Base-by-base conservation (phyloP, 2,797 vertebrate genomes). In the Myripristis jacobus region DNA sequence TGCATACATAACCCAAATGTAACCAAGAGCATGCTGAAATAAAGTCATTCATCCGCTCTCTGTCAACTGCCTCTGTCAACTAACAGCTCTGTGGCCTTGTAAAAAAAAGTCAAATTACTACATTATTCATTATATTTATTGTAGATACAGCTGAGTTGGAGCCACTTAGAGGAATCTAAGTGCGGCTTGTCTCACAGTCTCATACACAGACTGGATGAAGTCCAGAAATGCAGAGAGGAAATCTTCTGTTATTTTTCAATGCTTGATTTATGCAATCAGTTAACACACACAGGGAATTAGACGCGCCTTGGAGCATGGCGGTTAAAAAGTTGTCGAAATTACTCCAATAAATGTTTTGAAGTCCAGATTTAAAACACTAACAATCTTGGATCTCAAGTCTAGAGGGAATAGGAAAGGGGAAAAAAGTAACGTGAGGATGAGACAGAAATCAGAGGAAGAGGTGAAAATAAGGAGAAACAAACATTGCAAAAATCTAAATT, bases 81-180 rank as follows among this genome's bases (percentile, higher is more conserved):
- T 70, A 64, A 24, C 3, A 22, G 43, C 53, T 64, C 60, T 71
- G 21, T 52, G 54, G 70, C 76, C 74, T 81, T 6, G 19, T 53
- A 70, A 77, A 48, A 70, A 70, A 79, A n/a, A n/a, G 72, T 68
- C 4, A 70, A 78, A 79, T 81, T 7, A 81, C 83, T 89, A 58
- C 53, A 87, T 86, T 80, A 82, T 86, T 86, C 80, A 88, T 88
- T 63, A 65, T 73, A 84, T 88, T 81, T 85, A 75, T 85, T 80
- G 60, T 59, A 65, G 74, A 73, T 74, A 21, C 55, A 70, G 56
- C 53, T 41, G 75, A 41, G 10, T 65, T 57, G 29, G 58, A 75
- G 73, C 57, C 62, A 21, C 38, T 68, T 73, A 59, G 56, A 70
- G 25, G 16, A 19, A 4, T 18, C 44, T 21, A 19, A 58, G 57